Evolutionary conservation across 2,888 invertebrate species (phyloP).

Genomic region (Leucophenga montana): DNA sequence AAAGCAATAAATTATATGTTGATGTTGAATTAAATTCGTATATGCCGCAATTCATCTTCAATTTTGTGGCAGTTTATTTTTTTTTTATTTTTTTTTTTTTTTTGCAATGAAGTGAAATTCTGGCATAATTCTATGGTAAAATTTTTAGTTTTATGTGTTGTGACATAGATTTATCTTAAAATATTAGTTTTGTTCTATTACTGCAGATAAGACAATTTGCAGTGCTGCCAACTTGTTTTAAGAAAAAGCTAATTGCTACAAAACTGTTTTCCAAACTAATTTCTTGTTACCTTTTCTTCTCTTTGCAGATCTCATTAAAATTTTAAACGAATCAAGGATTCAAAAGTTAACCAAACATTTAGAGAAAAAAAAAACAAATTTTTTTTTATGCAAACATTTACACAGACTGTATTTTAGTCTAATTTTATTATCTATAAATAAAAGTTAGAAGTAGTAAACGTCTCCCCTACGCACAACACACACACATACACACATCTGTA

Average conservation of each 20-base stretch:
- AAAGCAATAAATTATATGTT: slow-evolving; percentile 14
- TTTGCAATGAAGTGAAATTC: too few relatives aligned
- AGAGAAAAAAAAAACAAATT: slow-evolving; percentile 12
- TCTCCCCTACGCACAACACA: not conserved
- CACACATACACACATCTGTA: not conserved
- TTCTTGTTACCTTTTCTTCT: not conserved
- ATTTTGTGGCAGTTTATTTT: slow-evolving; percentile 4
- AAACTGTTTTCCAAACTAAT: too few relatives aligned
- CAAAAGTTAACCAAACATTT: slow-evolving; percentile 19
- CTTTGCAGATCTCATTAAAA: slow-evolving; percentile 22
- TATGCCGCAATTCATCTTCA: not conserved
- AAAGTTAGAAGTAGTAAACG: too few relatives aligned
- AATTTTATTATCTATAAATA: not conserved
- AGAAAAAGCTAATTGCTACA: too few relatives aligned
- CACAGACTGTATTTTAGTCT: slow-evolving; percentile 15
- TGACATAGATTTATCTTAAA: too few relatives aligned
- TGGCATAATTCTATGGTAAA: not conserved
- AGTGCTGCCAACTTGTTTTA: too few relatives aligned
- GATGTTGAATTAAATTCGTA: slow-evolving; percentile 1
- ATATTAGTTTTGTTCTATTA: too few relatives aligned
- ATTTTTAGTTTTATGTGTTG: too few relatives aligned
- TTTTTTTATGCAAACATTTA: slow-evolving; percentile 23
- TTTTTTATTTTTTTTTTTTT: not conserved
- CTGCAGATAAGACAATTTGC: too few relatives aligned
- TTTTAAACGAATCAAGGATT: slow-evolving; percentile 15